These are phyloP conservation scores for Pangasius sanitwongsei DNA, from an alignment of 2,797 vertebrate species.

Conservation along the genomic window DNA sequence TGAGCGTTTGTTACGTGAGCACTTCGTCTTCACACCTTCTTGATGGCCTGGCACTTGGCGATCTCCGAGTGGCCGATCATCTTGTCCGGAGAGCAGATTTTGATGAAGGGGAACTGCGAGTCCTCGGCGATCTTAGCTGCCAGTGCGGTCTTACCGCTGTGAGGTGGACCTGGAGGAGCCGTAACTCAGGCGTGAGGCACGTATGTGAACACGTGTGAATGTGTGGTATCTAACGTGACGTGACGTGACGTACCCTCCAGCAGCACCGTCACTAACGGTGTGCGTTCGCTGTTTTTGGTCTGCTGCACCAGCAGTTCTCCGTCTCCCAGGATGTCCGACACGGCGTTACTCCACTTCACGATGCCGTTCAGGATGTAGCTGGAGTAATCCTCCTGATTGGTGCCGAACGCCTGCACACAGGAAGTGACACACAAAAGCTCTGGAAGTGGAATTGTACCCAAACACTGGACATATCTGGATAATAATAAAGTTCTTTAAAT, in stretches of 20 bases:
- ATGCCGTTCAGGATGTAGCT: constrained; percentile 98
- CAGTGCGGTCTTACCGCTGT: constrained; percentile 92
- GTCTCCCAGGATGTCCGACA: constrained; percentile 86
- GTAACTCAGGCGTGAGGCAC: neutral
- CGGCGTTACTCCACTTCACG: constrained; percentile 91
- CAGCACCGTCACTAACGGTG: constrained; percentile 90
- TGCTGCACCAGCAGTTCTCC: constrained; percentile 94
- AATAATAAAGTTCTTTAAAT: no score
- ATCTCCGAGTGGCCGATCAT: constrained; percentile 97
- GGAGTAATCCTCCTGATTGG: constrained; percentile 94
- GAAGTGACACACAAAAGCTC: neutral
- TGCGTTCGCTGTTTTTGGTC: constrained; percentile 94
- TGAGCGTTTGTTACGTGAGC: neutral
- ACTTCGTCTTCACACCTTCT: constrained; percentile 82
- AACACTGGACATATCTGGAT: no score
- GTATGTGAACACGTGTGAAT: neutral
- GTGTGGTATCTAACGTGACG: neutral
- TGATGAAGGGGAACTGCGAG: constrained; percentile 95
- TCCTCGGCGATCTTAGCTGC: constrained; percentile 93
- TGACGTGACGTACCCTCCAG: constrained; percentile 81
- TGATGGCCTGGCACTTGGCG: constrained; percentile 96
- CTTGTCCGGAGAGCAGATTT: constrained; percentile 97
- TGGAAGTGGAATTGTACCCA: no score
- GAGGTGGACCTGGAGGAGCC: constrained; percentile 83
- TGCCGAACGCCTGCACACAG: constrained; percentile 85